Percentiles rank a stretch among this genome's conserved stretches.
Conservation (phyloP, 2,888 invertebrate genomes). For the Conchocele bisecta region DNA sequence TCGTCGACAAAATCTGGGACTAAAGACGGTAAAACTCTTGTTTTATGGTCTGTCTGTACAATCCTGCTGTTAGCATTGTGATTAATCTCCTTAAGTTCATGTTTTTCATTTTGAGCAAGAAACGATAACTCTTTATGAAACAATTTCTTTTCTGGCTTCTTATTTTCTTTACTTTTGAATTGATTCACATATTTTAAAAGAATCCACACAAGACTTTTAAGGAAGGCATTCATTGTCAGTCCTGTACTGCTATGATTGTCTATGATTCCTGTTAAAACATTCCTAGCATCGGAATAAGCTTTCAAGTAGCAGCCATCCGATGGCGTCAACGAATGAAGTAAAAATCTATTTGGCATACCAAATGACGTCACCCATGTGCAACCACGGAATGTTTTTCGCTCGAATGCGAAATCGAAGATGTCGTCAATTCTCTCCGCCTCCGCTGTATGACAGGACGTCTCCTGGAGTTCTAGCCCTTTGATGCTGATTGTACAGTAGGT, state of each 20-base stretch:
- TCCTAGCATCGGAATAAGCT: constrained; percentile 83
- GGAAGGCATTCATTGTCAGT: constrained; percentile 78
- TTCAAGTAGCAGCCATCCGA: constrained; percentile 74
- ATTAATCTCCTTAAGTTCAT: constrained; percentile 52
- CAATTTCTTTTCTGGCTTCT: constrained; percentile 26
- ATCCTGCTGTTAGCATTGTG: constrained; percentile 13
- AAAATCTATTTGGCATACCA: constrained; percentile 75
- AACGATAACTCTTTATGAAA: constrained; percentile 45
- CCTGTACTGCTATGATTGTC: constrained; percentile 81
- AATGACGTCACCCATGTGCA: too few species aligned
- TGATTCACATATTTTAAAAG: constrained; percentile 78
- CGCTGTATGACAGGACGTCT: constrained; percentile 83
- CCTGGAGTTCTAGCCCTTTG: constrained; percentile 83
- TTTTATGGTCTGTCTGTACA: constrained; percentile 12
- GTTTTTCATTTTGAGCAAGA: constrained; percentile 49
- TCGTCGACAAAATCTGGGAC: constrained; percentile 41
- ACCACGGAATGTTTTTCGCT: too few species aligned
- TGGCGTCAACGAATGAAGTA: constrained; percentile 75
- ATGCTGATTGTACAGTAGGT: constrained; percentile 80
- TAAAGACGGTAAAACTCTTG: constrained; percentile 34
- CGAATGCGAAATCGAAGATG: constrained; percentile 82
- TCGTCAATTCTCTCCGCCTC: constrained; percentile 84
- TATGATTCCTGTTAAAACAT: constrained; percentile 83
- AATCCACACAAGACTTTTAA: constrained; percentile 81
- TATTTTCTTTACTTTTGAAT: constrained; percentile 62